These are phyloP conservation scores for Odiellus spinosus DNA, from an alignment of 2,888 invertebrate species.

Conservation along the genomic window DNA sequence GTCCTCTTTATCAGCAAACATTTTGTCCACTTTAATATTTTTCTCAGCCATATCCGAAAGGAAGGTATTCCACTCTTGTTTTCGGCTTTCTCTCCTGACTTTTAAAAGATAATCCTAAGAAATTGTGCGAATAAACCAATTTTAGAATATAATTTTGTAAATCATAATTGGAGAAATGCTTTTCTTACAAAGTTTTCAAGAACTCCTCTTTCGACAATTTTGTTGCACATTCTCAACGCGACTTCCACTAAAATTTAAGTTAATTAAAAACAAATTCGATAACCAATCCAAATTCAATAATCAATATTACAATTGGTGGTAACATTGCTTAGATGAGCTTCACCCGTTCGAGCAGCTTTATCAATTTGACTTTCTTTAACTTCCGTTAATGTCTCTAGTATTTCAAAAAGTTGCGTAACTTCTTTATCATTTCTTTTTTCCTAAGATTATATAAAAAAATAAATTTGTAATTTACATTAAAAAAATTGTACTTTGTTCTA, in stretches of 20 bases:
- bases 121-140: too few relatives aligned
- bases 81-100: constrained; percentile 37
- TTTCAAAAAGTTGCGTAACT: constrained; percentile 56
- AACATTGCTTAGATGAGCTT: constrained; percentile 43
- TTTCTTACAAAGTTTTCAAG: background rate
- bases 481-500: too few relatives aligned
- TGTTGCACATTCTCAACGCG: constrained; percentile 44
- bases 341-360: constrained; percentile 45
- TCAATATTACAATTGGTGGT: constrained; percentile 43
- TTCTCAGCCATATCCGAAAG: constrained; percentile 57
- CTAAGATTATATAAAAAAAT: constrained; percentile 33
- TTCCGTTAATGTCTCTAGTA: constrained; percentile 58
- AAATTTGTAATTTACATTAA: background rate
- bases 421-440: constrained; percentile 61
- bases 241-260: constrained; percentile 36
- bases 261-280: too few relatives aligned
- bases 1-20: constrained; percentile 60
- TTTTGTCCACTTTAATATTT: constrained; percentile 55
- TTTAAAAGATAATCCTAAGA: constrained; percentile 32
- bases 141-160: background rate
- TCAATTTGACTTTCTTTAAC: constrained; percentile 56
- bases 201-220: constrained; percentile 42
- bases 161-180: background rate
- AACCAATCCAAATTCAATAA: too few relatives aligned
- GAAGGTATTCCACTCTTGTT: constrained; percentile 52